Conservation (phyloP, 2,113 vertebrate species). For the Lepisosteus oculatus region DNA sequence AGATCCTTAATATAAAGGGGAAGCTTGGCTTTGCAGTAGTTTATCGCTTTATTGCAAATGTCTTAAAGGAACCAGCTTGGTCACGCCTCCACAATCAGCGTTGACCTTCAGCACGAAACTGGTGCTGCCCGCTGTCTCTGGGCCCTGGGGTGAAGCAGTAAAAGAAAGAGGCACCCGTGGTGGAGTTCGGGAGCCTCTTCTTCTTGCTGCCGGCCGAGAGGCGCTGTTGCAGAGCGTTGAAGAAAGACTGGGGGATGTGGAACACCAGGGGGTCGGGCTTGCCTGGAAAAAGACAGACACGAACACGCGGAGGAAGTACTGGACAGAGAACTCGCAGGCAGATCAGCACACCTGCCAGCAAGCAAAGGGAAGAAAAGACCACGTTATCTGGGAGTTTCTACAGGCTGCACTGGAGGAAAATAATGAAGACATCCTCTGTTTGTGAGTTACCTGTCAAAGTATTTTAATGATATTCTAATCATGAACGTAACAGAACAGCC, state of each 20-base stretch:
- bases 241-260: conserved; percentile 87
- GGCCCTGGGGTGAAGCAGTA: not conserved
- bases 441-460: too few relatives aligned
- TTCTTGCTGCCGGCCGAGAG: conserved; percentile 83
- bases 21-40: too few relatives aligned
- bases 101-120: not conserved
- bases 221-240: conserved; percentile 83
- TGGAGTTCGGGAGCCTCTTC: conserved; percentile 86
- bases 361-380: too few relatives aligned
- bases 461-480: too few relatives aligned
- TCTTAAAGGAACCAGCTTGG: too few relatives aligned
- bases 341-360: not conserved
- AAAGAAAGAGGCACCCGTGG: conserved; percentile 64
- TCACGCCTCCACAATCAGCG: too few relatives aligned
- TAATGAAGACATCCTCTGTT: too few relatives aligned
- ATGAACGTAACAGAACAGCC: too few relatives aligned
- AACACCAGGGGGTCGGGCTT: conserved; percentile 84
- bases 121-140: not conserved
- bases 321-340: not conserved
- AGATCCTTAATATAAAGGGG: too few relatives aligned
- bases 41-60: too few relatives aligned
- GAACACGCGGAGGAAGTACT: fast-evolving
- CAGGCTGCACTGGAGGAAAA: too few relatives aligned
- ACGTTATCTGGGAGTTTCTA: too few relatives aligned
- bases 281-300: conserved; percentile 54